A percentile compares a stretch with the other conserved stretches of the same genome.
Conservation (phyloP, 2,113 vertebrate genomes). For the Megaceryle torquata region DNA sequence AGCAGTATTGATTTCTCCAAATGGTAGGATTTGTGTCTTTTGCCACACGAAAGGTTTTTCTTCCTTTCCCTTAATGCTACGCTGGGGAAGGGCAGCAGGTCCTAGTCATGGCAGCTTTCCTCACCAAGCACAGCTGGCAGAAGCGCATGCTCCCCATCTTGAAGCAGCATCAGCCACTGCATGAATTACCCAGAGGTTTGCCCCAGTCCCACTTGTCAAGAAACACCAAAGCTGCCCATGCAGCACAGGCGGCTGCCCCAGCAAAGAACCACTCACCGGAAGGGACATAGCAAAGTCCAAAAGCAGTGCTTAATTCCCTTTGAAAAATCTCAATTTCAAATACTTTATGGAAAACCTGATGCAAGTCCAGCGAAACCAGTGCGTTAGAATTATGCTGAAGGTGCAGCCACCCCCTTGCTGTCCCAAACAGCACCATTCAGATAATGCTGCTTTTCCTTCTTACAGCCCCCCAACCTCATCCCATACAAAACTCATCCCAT, state of each 20-base stretch:
- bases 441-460: background rate
- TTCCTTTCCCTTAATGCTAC: background rate
- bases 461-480: too few relatives aligned
- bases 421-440: background rate
- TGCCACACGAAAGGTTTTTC: background rate
- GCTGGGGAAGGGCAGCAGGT: background rate
- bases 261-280: background rate
- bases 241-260: background rate
- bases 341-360: background rate
- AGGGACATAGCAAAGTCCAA: background rate
- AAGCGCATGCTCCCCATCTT: rapidly evolving
- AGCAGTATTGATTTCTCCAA: background rate
- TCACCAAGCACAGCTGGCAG: rapidly evolving
- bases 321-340: background rate
- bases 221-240: background rate
- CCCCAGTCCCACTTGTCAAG: rapidly evolving
- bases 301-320: background rate
- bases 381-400: background rate
- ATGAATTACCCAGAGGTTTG: rapidly evolving
- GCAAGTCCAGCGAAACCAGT: background rate
- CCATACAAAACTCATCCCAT: background rate
- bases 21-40: background rate
- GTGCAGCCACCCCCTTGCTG: background rate
- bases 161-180: background rate
- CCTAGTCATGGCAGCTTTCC: background rate